A percentile compares a stretch with the other conserved stretches of the same genome.
Evolutionary conservation across 2,113 vertebrate genomes (phyloP).

Genomic region (Archocentrus centrarchus): DNA sequence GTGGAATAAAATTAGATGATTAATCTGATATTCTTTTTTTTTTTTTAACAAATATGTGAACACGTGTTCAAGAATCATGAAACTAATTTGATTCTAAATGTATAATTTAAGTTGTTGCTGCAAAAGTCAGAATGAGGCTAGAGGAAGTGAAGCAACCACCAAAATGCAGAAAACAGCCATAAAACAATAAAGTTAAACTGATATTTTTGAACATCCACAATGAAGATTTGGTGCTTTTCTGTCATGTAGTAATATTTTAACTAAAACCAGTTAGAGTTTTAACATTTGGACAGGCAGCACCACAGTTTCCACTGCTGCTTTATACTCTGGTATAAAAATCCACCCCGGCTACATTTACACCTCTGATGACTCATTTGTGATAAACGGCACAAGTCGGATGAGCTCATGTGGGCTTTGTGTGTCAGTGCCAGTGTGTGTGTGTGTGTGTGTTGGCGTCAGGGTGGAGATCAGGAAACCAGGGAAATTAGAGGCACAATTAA

Average conservation of each 20-base stretch:
- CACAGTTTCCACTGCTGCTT: not conserved
- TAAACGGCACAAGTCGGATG: conserved; percentile 38
- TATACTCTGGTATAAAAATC: not conserved
- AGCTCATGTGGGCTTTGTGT: conserved; percentile 38
- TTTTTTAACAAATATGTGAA: too few relatives aligned
- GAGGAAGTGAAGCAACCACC: too few relatives aligned
- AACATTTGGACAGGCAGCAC: not conserved
- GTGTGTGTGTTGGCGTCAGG: conserved; percentile 39
- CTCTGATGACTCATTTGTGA: conserved; percentile 38
- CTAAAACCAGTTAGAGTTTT: not conserved
- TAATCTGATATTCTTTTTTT: too few relatives aligned
- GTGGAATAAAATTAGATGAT: too few relatives aligned
- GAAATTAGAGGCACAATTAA: conserved; percentile 71
- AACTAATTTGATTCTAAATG: not conserved
- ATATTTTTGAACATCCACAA: not conserved
- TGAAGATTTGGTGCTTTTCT: not conserved
- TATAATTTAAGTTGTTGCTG: not conserved
- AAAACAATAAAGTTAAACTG: not conserved
- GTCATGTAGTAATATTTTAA: not conserved
- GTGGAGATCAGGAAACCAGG: conserved; percentile 64
- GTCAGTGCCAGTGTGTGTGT: conserved; percentile 4
- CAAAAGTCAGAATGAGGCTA: not conserved
- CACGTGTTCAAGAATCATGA: too few relatives aligned
- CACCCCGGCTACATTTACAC: not conserved
- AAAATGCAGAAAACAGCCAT: not conserved